Conservation (phyloP, 2,113 vertebrate genomes). For the Butastur rufipennis region DNA sequence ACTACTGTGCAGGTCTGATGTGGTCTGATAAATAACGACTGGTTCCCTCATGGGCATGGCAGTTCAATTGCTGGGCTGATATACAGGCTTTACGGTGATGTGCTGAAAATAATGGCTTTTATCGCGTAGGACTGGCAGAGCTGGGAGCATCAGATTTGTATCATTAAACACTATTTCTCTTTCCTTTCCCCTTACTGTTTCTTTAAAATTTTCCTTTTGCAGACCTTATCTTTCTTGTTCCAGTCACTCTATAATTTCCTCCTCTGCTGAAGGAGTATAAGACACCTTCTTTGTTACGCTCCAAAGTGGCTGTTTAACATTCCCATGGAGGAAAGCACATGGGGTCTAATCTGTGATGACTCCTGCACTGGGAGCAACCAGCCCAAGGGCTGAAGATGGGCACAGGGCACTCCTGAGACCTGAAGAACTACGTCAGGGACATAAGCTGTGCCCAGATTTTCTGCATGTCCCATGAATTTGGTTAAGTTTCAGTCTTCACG, state of each 20-base stretch:
- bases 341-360: not conserved
- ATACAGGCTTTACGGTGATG: not conserved
- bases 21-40: not conserved
- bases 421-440: not conserved
- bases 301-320: not conserved
- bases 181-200: not conserved
- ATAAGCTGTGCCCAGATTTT: not conserved
- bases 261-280: not conserved
- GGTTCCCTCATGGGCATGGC: not conserved
- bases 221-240: not conserved
- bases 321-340: not conserved
- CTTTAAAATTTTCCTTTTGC: not conserved
- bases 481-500: not conserved
- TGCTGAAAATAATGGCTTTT: not conserved
- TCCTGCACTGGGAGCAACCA: not conserved
- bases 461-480: not conserved
- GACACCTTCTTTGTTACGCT: not conserved
- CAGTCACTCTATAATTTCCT: not conserved
- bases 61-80: not conserved
- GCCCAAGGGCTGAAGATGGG: not conserved
- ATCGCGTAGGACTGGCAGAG: not conserved
- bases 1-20: not conserved
- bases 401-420: not conserved
- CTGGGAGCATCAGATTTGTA: not conserved
- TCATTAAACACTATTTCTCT: not conserved